Evolutionary conservation across 1,140 invertebrate genomes (phyloP), one percentile per base, ranked within the genome.

Genomic region (Zaprionus camerounensis): DNA sequence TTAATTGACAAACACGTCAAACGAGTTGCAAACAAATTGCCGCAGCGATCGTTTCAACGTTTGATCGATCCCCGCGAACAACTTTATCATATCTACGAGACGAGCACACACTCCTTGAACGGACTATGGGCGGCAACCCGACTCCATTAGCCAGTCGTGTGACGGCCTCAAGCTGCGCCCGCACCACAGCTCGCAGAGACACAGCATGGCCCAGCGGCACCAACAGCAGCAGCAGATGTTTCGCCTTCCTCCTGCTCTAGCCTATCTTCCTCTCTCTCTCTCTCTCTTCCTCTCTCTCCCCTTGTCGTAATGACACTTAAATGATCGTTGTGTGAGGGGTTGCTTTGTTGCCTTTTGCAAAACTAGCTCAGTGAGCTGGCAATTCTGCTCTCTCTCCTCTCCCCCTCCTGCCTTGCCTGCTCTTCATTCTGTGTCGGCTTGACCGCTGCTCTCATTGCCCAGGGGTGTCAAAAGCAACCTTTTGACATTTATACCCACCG

Each of bases 1-100:
- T 88, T 88, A 88, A 88, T 88, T 88, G 85, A 90, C 85, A 90
- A 90, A 88, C 85, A 82, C 81, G 85, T 88, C 85, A 71, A 59
- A 83, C 85, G 55, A 80, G 81, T 84, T 85, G 59, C 81, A 71
- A 82, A 81, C 81, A 81, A 88, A 88, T 85, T 88, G 78, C 66
- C 81, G 46, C 58, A 17, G 56, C 26, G 65, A 68, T 56, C 63
- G 44, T 41, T 63, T 17, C 24, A 64, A 49, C 69, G 62, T 55
- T 64, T 34, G 51, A 57, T 65, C 53, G 76, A 77, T 82, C 69
- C 31, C 65, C 49, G 85, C 85, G 31, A 81, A 88, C 85, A 88
- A 88, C 85, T 90, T 88, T 80, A 88, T 88, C 81, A 83, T 55
- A 81, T 55, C 49, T 36, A 51, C 44, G 22, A 38, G 22, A 66